Conservation (phyloP, 2,113 vertebrate genomes). For the Acanthochromis polyacanthus region DNA sequence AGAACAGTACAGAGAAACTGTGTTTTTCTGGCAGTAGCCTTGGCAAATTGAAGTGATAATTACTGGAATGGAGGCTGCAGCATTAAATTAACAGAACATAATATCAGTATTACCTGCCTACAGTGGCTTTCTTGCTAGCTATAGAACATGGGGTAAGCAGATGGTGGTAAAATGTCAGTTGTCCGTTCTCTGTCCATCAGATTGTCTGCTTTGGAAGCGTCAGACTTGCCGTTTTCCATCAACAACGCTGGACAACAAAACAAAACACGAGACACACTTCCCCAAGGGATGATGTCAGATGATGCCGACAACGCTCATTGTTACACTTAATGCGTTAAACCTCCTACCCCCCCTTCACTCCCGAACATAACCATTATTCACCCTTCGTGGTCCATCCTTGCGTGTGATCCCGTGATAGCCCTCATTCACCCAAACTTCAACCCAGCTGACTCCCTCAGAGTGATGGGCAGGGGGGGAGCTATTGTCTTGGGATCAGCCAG, state of each 20-base stretch:
- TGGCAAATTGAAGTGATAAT: too few species aligned
- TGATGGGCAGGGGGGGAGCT: conserved; percentile 45
- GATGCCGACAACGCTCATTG: conserved; percentile 47
- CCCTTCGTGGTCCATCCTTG: conserved; percentile 41
- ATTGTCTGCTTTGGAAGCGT: neutral
- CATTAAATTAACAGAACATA: too few species aligned
- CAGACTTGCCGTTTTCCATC: conserved; percentile 43
- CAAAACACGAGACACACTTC: conserved; percentile 61
- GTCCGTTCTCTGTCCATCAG: neutral
- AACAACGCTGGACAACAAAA: conserved; percentile 59
- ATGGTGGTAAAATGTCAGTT: neutral
- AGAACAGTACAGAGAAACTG: too few species aligned
- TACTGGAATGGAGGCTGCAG: too few species aligned
- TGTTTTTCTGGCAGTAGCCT: too few species aligned
- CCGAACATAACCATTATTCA: conserved; percentile 54
- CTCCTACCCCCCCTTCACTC: conserved; percentile 20
- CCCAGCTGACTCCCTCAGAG: conserved; percentile 64
- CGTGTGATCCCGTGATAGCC: conserved; percentile 49
- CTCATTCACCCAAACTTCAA: conserved; percentile 63
- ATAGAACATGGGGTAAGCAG: too few species aligned
- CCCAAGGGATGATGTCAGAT: conserved; percentile 62
- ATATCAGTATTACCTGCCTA: too few species aligned
- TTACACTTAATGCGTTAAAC: conserved; percentile 60
- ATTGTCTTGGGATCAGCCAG: conserved; percentile 60
- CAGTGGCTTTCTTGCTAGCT: too few species aligned